phyloP scores from a whole-genome alignment of 2,113 vertebrate genomes.

The Coreoperca whiteheadi region DNA sequence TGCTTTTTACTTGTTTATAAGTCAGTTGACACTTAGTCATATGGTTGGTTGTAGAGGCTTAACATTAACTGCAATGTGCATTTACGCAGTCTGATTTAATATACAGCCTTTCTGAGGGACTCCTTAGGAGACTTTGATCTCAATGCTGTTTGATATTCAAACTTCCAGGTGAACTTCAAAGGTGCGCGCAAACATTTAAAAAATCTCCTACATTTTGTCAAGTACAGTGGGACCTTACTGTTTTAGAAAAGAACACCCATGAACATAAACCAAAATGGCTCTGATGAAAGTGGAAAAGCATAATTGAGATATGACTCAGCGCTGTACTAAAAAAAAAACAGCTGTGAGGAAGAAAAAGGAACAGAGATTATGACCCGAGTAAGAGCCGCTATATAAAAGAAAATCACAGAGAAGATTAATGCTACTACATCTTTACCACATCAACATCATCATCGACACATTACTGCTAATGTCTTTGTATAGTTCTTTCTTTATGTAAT shows the following conservation, averaged over 20 bases:
- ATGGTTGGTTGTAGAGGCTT: neutral
- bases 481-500: neutral
- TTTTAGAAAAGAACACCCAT: neutral
- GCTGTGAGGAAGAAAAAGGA: neutral
- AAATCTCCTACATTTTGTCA: neutral
- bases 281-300: neutral
- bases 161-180: slow-evolving; percentile 7
- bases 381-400: neutral
- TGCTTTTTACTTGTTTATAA: neutral
- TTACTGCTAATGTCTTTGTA: neutral
- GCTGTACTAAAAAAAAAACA: rapidly evolving
- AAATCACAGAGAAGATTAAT: slow-evolving; percentile 18
- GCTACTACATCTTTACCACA: neutral
- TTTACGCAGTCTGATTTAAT: neutral
- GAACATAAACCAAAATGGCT: neutral
- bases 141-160: neutral
- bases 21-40: neutral
- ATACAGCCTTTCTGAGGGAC: neutral
- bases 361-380: neutral
- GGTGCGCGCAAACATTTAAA: neutral
- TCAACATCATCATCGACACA: neutral
- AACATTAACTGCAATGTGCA: neutral
- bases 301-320: neutral
- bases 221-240: neutral
- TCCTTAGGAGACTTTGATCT: neutral